Conservation (phyloP, 2,797 vertebrate genomes). For the Anableps anableps region DNA sequence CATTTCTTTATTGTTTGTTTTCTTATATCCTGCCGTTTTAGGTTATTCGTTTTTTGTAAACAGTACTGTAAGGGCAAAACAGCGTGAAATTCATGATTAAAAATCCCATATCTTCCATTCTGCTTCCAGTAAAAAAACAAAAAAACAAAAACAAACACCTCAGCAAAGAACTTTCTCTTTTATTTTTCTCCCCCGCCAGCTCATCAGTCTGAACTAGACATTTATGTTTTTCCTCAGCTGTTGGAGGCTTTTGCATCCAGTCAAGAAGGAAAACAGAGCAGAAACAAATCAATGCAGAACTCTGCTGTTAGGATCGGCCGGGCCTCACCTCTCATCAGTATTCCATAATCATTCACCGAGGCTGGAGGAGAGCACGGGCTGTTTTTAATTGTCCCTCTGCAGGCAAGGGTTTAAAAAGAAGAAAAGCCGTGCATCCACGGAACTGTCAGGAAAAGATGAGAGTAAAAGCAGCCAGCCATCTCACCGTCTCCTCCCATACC, state of each 20-base stretch:
- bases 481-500: conserved; percentile 42
- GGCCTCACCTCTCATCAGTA: conserved; percentile 72
- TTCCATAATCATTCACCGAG: conserved; percentile 61
- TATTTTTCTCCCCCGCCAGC: conserved; percentile 3
- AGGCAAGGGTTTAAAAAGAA: conserved; percentile 55
- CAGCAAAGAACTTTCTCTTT: conserved; percentile 15
- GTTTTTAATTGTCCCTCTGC: conserved; percentile 74
- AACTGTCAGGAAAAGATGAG: conserved; percentile 56
- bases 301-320: conserved; percentile 43
- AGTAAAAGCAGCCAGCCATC: conserved; percentile 63
- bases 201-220: conserved; percentile 29
- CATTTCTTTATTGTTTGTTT: not conserved
- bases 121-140: conserved; percentile 18
- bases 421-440: conserved; percentile 53
- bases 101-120: conserved; percentile 10
- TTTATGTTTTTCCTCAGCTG: conserved; percentile 37
- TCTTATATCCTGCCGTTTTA: too few relatives aligned
- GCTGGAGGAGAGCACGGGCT: conserved; percentile 43
- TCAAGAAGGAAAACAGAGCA: conserved; percentile 2
- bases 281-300: conserved; percentile 61
- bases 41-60: too few relatives aligned
- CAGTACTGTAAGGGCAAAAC: not conserved
- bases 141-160: too few relatives aligned
- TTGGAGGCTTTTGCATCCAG: conserved; percentile 35
- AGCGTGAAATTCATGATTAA: conserved; percentile 16